A percentile compares a stretch with the other conserved stretches of the same genome.
Conservation (phyloP, 2,888 invertebrate genomes). For the Drosophila putrida region DNA sequence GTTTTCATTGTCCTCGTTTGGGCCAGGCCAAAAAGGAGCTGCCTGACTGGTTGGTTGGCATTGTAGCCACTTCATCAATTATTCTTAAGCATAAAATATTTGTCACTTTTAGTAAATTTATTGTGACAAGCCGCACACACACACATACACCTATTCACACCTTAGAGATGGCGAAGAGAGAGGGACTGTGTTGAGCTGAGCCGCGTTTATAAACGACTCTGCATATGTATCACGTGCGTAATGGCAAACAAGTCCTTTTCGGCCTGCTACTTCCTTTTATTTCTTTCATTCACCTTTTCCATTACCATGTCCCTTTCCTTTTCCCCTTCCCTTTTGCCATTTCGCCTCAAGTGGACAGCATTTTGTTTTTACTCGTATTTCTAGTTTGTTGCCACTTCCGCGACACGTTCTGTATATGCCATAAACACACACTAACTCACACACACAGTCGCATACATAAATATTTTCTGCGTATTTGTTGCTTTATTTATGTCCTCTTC, state of each 20-base stretch:
- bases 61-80: constrained; percentile 82
- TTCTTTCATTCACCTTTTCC: constrained; percentile 2
- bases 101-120: constrained; percentile 83
- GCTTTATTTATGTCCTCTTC: constrained; percentile 65
- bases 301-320: background rate
- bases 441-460: background rate
- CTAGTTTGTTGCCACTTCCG: constrained; percentile 67
- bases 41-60: constrained; percentile 25
- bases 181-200: constrained; percentile 8
- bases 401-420: constrained; percentile 62
- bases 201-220: constrained; percentile 63
- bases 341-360: constrained; percentile 68
- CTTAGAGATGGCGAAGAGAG: constrained; percentile 4
- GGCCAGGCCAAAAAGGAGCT: constrained; percentile 27
- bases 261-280: constrained; percentile 26
- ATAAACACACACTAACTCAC: constrained; percentile 31
- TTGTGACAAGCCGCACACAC: constrained; percentile 73
- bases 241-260: constrained; percentile 61
- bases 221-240: constrained; percentile 80
- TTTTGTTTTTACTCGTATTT: constrained; percentile 60
- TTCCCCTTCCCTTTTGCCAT: background rate
- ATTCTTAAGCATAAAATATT: constrained; percentile 83
- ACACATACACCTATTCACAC: constrained; percentile 38
- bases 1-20: constrained; percentile 37
- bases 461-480: constrained; percentile 58